These are phyloP conservation scores for Aphis gossypii DNA, from an alignment of 1,140 invertebrate species.

Conservation along the genomic window DNA sequence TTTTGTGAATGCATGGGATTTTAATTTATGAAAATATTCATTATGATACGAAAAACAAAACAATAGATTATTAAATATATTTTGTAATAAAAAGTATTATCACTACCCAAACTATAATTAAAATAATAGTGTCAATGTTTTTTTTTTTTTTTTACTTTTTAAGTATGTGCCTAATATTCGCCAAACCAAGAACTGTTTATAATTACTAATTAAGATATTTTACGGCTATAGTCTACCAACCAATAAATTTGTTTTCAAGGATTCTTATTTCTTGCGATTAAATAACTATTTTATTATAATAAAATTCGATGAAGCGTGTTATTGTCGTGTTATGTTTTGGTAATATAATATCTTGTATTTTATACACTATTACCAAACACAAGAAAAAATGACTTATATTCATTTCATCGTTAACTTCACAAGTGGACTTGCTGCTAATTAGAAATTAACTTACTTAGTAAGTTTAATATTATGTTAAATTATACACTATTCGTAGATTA, in stretches of 20 bases:
- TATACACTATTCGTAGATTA: background rate
- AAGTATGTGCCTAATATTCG: background rate
- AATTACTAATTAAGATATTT: constrained; percentile 22
- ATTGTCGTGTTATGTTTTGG: background rate
- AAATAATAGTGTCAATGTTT: constrained; percentile 10
- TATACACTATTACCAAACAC: background rate
- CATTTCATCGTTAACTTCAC: background rate
- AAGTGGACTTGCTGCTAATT: background rate
- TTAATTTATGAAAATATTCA: background rate
- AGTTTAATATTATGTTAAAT: background rate
- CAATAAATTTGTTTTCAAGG: background rate
- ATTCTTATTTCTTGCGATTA: background rate
- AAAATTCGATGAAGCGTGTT: background rate
- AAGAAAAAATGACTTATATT: background rate
- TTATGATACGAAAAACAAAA: background rate
- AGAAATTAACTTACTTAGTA: background rate
- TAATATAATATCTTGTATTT: constrained; percentile 14
- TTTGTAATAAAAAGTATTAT: background rate
- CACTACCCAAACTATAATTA: background rate
- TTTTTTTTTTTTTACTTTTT: background rate
- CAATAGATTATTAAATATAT: constrained; percentile 22
- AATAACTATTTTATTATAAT: background rate
- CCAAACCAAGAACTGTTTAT: background rate
- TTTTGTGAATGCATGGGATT: constrained; percentile 4
- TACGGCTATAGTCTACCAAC: background rate